Conservation (phyloP, 1,140 invertebrate species). For the Drusus annulatus region DNA sequence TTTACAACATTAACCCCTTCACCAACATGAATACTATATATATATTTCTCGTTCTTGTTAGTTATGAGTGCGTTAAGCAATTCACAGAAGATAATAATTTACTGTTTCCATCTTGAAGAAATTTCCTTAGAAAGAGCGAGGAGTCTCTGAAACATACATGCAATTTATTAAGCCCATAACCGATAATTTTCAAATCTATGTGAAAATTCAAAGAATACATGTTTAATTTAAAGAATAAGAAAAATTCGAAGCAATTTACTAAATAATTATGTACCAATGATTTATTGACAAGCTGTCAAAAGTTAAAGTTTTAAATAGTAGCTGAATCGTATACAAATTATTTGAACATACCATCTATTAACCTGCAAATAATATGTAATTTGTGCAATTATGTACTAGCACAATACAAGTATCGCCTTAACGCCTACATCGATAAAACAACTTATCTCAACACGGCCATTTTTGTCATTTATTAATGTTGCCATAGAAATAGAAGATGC, state of each 20-base stretch:
- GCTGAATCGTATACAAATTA: background rate
- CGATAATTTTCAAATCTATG: background rate
- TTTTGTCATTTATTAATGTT: conserved; percentile 30
- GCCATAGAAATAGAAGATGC: background rate
- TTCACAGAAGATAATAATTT: conserved; percentile 3
- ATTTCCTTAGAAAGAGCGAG: conserved; percentile 38
- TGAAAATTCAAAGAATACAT: background rate
- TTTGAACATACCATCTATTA: conserved; percentile 25
- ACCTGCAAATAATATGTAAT: conserved; percentile 6
- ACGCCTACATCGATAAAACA: conserved; percentile 28
- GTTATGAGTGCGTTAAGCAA: conserved; percentile 34
- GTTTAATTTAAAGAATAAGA: conserved; percentile 8
- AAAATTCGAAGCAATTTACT: conserved; percentile 6
- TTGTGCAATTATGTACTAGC: conserved; percentile 14
- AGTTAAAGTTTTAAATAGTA: background rate
- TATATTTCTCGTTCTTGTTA: conserved; percentile 9
- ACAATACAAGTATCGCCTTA: conserved; percentile 13
- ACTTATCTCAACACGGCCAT: conserved; percentile 25
- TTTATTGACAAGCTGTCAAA: conserved; percentile 19
- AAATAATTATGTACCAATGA: conserved; percentile 11
- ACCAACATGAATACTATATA: conserved; percentile 10
- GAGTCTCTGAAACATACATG: conserved; percentile 52
- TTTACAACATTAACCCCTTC: conserved; percentile 35
- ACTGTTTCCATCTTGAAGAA: conserved; percentile 46
- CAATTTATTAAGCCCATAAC: conserved; percentile 47